Base-by-base conservation (phyloP, 2,888 invertebrate genomes). In the Orthonevra nobilis region DNA sequence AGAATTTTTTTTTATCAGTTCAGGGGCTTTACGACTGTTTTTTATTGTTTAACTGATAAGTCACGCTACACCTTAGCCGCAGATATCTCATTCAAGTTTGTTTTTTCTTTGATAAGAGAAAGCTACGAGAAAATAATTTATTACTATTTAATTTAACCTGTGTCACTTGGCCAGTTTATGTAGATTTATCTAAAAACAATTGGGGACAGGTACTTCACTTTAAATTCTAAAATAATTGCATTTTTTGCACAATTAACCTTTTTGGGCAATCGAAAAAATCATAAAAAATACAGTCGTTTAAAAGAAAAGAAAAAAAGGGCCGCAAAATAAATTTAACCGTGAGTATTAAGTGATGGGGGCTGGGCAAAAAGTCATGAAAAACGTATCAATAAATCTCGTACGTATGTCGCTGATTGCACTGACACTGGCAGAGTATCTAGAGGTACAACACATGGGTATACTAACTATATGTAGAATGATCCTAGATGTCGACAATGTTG, bases 401-500 rank as follows among this genome's bases (percentile, higher is more conserved):
- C 19, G 28, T 63, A 44, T n/a, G 36, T 30, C 32, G 54, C 46
- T 63, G 56, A 10, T 28, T 64, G 48, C 56, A 56, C 32, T 74
- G 69, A 75, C 68, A 42, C 73, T 73, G 56, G 28, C 63, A 10
- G 20, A 32, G 63, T 23, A 26, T 38, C 19, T 60, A 44, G 44
- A 60, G 20, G 44, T 34, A 40, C 28, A 32, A 23, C 20, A 26
- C 52, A 58, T 46, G 23, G 23, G 69, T 75, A 75, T 56, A 61
- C 75, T 61, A 63, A 69, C 69, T 69, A 63, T 69, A 75, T 75
- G 69, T 77, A 70, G 77, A 77, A 64, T 58, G 64, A 77, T 77
- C 77, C 70, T 77, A 72, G 70, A 77, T 70, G 64, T 70, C 58
- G 77, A 64, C 63, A 42, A 58, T 58, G 63, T 58, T 44, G 69